These are phyloP conservation scores for Propithecus deckenii DNA, from an alignment of 2,797 vertebrate genomes.

Conservation along the genomic window DNA sequence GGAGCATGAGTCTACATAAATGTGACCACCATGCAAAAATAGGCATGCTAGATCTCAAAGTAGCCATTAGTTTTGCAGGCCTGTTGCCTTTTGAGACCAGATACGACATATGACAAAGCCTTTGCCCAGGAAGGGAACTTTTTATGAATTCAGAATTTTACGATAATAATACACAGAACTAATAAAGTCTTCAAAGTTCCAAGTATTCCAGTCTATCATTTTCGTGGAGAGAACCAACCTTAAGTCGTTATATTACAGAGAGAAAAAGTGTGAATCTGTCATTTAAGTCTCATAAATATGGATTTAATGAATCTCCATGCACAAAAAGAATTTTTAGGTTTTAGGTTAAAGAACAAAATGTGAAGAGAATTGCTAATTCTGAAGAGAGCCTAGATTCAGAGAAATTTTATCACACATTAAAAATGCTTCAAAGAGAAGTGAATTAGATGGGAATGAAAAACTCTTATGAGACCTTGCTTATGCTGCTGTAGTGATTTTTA, in stretches of 20 bases:
- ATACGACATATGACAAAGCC: not conserved
- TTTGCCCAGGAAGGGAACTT: not conserved
- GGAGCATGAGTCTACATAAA: not conserved
- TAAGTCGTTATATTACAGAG: not conserved
- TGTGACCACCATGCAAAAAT: not conserved
- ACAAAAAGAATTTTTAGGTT: not conserved
- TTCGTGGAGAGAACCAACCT: not conserved
- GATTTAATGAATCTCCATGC: not conserved
- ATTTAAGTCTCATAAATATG: not conserved
- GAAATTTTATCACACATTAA: not conserved
- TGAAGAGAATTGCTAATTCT: not conserved
- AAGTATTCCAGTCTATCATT: not conserved
- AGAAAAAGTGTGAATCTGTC: not conserved
- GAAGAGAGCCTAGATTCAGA: not conserved
- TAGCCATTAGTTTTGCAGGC: not conserved
- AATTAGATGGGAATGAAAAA: not conserved
- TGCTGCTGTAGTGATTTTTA: not conserved
- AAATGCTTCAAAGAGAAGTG: not conserved
- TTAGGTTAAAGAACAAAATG: not conserved
- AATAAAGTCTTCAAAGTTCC: not conserved
- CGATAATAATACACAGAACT: not conserved
- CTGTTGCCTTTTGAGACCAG: not conserved
- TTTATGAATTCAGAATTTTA: slow-evolving; percentile 17
- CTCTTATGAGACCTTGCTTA: not conserved
- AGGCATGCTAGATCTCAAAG: not conserved